Base-by-base conservation (phyloP, 2,113 vertebrate species). In the Scalopus aquaticus region DNA sequence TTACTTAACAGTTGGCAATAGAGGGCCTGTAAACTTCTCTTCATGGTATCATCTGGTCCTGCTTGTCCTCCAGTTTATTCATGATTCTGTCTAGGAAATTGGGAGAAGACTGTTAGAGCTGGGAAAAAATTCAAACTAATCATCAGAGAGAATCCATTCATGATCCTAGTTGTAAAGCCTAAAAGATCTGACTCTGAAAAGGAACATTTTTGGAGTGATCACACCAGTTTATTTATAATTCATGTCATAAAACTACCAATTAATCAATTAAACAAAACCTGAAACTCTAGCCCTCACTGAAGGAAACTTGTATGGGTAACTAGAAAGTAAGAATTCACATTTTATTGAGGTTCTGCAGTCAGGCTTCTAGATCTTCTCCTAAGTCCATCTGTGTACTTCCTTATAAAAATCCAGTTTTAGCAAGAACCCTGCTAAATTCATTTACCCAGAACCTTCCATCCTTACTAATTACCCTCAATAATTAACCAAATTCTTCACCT, bases 31-130 rank as follows among this genome's bases (percentile, higher is more conserved):
- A 99, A 99, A 98, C 99, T 99, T 99, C 99, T 99, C 99, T 99
- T 99, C 99, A 99, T 99, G 99, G 99, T 99, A 99, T 99, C 99
- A 99, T 99, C 98, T 99, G 99, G 98, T 99, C 99, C 98, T 99
- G 98, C 97, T 99, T 99, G 97, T 99, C 98, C 99, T 99, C 98
- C 98, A 99, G 98, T 99, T 99, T 99, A 99, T 98, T 99, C 99
- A 99, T 99, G 99, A 98, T 99, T 99, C 99, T 99, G 99, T 99
- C 98, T 98, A 95, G 95, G 87, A 97, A 95, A 98, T 76, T 9
- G 84, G 93, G 79, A 95, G 49, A 96, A 96, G 60, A 89, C 49
- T 69, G 22, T 96, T 37, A 97, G 24, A 69, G 86, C 44, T 64
- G 64, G 64, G 74, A 86, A 62, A 86, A 56, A 95, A 32, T 72